Evolutionary conservation across 2,888 invertebrate genomes (phyloP).

Genomic region (Euzetes globulus): DNA sequence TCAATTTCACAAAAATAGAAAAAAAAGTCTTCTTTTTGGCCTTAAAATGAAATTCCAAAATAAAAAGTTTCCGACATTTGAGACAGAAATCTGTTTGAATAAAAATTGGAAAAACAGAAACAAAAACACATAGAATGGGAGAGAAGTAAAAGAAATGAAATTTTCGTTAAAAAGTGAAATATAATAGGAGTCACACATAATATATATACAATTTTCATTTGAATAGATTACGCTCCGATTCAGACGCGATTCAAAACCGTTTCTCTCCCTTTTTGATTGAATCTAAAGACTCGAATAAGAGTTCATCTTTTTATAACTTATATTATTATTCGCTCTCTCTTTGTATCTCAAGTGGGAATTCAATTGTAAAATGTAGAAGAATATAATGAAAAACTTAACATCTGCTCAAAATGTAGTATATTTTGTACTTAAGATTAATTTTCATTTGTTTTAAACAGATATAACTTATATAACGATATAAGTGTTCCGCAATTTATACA

Average conservation of each 20-base stretch:
- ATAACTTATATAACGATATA: too few species aligned
- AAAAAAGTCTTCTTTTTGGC: too few species aligned
- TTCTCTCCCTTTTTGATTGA: slow-evolving; percentile 2
- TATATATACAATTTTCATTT: slow-evolving; percentile 11
- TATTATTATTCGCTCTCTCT: not conserved
- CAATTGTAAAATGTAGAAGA: not conserved
- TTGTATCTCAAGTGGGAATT: slow-evolving; percentile 7
- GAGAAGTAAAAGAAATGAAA: not conserved
- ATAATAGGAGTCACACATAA: slow-evolving; percentile 16
- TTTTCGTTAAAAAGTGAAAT: slow-evolving; percentile 10
- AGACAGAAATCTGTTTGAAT: not conserved
- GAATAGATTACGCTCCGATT: not conserved
- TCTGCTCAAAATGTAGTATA: not conserved
- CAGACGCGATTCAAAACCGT: not conserved
- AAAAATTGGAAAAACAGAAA: not conserved
- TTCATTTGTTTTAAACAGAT: slow-evolving; percentile 4
- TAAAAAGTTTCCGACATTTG: not conserved
- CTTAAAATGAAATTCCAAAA: not conserved
- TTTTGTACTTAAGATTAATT: not conserved
- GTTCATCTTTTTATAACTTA: slow-evolving; percentile 8
- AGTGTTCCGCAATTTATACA: too few species aligned
- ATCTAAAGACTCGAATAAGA: not conserved
- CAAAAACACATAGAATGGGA: not conserved
- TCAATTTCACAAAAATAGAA: too few species aligned
- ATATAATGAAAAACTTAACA: slow-evolving; percentile 7